Conservation (phyloP, 1,140 invertebrate genomes). For the Camponotus vicinus region DNA sequence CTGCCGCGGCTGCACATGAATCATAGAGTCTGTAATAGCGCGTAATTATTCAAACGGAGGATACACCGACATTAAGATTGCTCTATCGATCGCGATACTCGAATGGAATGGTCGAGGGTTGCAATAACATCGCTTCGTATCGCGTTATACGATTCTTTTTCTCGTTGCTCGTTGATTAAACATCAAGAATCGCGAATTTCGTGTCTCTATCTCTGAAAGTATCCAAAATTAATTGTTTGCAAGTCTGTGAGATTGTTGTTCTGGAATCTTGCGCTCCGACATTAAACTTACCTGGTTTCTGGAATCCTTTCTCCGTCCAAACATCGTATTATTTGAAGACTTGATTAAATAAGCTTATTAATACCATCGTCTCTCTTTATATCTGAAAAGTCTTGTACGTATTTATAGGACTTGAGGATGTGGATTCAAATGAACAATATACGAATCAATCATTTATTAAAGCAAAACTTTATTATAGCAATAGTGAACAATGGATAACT, state of each 20-base stretch:
- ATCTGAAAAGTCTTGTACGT: neutral
- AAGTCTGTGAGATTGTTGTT: neutral
- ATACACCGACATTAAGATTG: slow-evolving; percentile 66
- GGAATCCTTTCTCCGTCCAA: neutral
- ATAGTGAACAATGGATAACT: slow-evolving; percentile 86
- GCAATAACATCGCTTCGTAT: slow-evolving; percentile 16
- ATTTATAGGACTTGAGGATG: neutral
- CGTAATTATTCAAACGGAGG: slow-evolving; percentile 72
- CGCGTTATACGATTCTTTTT: slow-evolving; percentile 40
- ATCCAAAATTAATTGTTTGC: slow-evolving; percentile 3
- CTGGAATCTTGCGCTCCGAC: neutral
- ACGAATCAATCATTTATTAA: slow-evolving; percentile 82
- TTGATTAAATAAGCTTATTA: neutral
- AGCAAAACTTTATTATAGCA: slow-evolving; percentile 86
- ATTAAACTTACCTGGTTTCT: slow-evolving; percentile 21
- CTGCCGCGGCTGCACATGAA: slow-evolving; percentile 9
- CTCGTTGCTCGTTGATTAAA: slow-evolving; percentile 14
- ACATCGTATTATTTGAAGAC: neutral
- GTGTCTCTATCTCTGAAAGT: neutral
- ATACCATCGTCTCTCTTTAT: neutral
- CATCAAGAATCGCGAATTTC: slow-evolving; percentile 29
- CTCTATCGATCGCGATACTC: slow-evolving; percentile 64
- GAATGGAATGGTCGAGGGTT: slow-evolving; percentile 9
- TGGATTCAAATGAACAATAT: slow-evolving; percentile 40
- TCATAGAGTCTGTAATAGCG: slow-evolving; percentile 56